Evolutionary conservation across 2,888 invertebrate genomes (phyloP).

Genomic region (Leucophenga maculata): DNA sequence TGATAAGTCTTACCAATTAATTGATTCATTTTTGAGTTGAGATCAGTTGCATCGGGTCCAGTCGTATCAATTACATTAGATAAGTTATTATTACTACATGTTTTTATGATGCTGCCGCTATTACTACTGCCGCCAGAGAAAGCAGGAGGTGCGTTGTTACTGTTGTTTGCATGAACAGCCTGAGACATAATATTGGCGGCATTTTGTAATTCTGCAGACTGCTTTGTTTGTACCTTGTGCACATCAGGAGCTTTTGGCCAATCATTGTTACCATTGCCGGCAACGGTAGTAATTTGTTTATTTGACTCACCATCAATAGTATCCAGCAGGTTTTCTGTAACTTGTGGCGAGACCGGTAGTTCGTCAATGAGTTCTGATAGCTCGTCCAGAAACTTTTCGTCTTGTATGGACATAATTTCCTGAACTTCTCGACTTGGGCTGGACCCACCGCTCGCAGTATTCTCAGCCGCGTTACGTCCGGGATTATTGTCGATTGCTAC

Average conservation of each 20-base stretch:
- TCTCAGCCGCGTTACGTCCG: slow-evolving; percentile 60
- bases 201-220: slow-evolving; percentile 68
- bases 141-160: slow-evolving; percentile 55
- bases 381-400: slow-evolving; percentile 62
- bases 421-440: slow-evolving; percentile 92
- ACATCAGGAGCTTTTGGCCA: slow-evolving; percentile 65
- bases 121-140: slow-evolving; percentile 40
- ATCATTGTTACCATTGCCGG: slow-evolving; percentile 11
- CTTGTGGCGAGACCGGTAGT: slow-evolving; percentile 8
- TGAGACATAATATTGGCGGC: slow-evolving; percentile 70
- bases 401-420: slow-evolving; percentile 85
- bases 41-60: slow-evolving; percentile 49
- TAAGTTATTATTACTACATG: slow-evolving; percentile 38
- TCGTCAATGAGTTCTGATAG: slow-evolving; percentile 16
- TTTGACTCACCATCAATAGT: slow-evolving; percentile 46
- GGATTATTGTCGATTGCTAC: slow-evolving; percentile 64
- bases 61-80: slow-evolving; percentile 20
- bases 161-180: slow-evolving; percentile 59
- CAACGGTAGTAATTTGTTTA: slow-evolving; percentile 41
- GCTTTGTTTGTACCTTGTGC: slow-evolving; percentile 60
- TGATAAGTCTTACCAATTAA: slow-evolving; percentile 60
- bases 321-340: slow-evolving; percentile 43
- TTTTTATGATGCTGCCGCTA: slow-evolving; percentile 38
- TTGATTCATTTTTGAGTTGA: slow-evolving; percentile 66
- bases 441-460: slow-evolving; percentile 84